Conservation (phyloP, 2,888 invertebrate genomes). For the Drosophila paranaensis region DNA sequence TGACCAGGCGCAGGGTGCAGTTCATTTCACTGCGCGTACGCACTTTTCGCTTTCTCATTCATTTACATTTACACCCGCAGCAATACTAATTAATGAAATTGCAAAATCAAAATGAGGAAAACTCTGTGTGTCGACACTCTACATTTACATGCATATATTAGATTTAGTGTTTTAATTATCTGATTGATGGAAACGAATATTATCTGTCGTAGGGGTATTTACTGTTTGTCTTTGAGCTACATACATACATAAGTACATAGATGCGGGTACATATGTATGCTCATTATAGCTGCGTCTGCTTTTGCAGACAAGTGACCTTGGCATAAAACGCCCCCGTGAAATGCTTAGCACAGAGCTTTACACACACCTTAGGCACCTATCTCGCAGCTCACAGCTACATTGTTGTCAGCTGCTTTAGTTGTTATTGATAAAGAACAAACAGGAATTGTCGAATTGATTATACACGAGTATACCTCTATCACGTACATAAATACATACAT, state of each 20-base stretch:
- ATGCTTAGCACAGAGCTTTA: constrained; percentile 18
- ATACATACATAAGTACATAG: no score
- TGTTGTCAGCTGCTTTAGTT: constrained; percentile 33
- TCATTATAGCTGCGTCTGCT: constrained; percentile 29
- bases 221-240: background rate
- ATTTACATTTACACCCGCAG: background rate
- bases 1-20: constrained; percentile 4
- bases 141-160: no score
- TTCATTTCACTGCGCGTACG: background rate
- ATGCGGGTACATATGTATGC: background rate
- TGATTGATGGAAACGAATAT: no score
- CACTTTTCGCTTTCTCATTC: background rate
- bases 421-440: constrained; percentile 22
- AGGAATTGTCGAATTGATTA: constrained; percentile 36
- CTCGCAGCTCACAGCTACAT: constrained; percentile 11
- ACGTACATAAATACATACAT: background rate
- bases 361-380: constrained; percentile 24
- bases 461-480: constrained; percentile 10
- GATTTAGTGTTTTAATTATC: no score
- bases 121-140: background rate
- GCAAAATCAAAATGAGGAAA: background rate
- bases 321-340: constrained; percentile 56
- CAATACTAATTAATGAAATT: background rate
- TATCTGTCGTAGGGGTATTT: no score
- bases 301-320: constrained; percentile 74